Evolutionary conservation across 2,888 invertebrate species (phyloP).

Genomic region (Palloptera scutellata): DNA sequence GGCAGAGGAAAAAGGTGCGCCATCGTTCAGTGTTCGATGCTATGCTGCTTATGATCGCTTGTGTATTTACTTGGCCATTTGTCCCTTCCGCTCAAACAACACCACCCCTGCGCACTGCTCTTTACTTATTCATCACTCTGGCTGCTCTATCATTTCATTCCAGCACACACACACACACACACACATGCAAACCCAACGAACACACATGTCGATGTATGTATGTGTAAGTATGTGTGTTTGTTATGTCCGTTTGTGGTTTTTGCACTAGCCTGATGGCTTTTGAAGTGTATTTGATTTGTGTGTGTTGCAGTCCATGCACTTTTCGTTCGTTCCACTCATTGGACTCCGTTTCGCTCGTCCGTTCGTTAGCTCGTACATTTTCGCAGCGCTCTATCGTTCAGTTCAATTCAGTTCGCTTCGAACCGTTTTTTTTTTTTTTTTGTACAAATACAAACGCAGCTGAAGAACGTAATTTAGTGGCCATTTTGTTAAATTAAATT

Average conservation of each 20-base stretch:
- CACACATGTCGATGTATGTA: slow-evolving; percentile 4
- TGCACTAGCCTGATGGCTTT: slow-evolving; percentile 36
- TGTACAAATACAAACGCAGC: slow-evolving; percentile 16
- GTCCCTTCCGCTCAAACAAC: too few species aligned
- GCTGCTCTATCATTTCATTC: slow-evolving; percentile 25
- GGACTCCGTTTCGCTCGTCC: neutral
- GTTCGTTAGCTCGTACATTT: slow-evolving; percentile 7
- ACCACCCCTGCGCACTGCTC: too few species aligned
- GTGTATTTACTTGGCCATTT: too few species aligned
- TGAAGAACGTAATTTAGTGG: slow-evolving; percentile 52
- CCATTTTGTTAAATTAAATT: slow-evolving; percentile 53
- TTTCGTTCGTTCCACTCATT: slow-evolving; percentile 8
- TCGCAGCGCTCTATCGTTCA: neutral
- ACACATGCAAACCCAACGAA: slow-evolving; percentile 15
- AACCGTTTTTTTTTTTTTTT: neutral
- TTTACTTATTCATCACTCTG: neutral
- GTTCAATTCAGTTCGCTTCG: slow-evolving; percentile 2
- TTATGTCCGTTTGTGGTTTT: slow-evolving; percentile 7
- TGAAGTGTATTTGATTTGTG: slow-evolving; percentile 44
- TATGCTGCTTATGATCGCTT: too few species aligned
- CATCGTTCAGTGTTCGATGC: too few species aligned
- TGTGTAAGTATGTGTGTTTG: too few species aligned
- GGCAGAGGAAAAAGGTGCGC: too few species aligned
- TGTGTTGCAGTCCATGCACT: slow-evolving; percentile 36
- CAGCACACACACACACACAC: slow-evolving; percentile 18